phyloP scores from a whole-genome alignment of 1,140 invertebrate species.

The Aphaenogaster floridana region DNA sequence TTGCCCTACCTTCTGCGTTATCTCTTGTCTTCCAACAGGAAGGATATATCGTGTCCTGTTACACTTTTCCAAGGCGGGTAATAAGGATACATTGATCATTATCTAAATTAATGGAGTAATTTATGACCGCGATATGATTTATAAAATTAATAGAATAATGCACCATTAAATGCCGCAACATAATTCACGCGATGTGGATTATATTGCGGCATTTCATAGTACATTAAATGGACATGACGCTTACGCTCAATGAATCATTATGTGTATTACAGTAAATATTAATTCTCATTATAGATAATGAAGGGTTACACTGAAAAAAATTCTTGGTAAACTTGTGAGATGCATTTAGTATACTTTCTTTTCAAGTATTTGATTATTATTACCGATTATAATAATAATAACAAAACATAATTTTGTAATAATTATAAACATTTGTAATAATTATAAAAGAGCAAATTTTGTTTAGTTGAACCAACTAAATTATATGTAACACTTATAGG shows the following conservation, averaged over 20 bases:
- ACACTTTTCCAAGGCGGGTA: not conserved
- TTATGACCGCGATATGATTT: conserved; percentile 12
- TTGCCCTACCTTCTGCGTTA: conserved; percentile 26
- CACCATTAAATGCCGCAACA: not conserved
- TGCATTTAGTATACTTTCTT: too few relatives aligned
- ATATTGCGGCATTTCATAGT: not conserved
- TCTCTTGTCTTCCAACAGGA: not conserved
- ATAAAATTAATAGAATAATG: not conserved
- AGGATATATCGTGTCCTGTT: conserved; percentile 16
- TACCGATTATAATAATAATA: too few relatives aligned
- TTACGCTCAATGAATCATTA: not conserved
- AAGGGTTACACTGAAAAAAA: too few relatives aligned
- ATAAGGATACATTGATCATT: conserved; percentile 46
- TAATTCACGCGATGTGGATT: not conserved
- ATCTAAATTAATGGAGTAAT: conserved; percentile 24
- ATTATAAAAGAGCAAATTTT: too few relatives aligned
- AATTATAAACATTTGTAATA: too few relatives aligned
- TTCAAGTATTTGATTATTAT: too few relatives aligned
- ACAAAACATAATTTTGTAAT: too few relatives aligned
- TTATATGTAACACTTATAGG: too few relatives aligned
- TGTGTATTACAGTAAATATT: not conserved
- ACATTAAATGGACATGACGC: not conserved
- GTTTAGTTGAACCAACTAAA: too few relatives aligned
- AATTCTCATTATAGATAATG: too few relatives aligned
- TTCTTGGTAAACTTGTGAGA: too few relatives aligned